phyloP scores from a whole-genome alignment of 2,113 vertebrate genomes.

The Prunella himalayana region DNA sequence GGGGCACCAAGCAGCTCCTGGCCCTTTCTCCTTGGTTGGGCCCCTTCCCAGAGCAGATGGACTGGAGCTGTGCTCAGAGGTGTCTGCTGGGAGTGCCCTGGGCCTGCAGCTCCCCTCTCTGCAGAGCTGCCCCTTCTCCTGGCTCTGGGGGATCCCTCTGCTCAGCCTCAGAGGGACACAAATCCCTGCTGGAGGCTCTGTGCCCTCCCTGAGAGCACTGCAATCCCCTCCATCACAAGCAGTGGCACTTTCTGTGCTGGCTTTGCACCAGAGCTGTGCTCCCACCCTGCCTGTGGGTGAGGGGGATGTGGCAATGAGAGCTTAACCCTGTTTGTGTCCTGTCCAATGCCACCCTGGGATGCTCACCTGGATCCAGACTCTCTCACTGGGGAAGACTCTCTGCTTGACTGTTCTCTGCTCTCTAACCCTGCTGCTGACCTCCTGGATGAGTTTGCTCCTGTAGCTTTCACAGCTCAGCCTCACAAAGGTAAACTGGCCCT shows the following conservation, averaged over 20 bases:
- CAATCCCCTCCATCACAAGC: background rate
- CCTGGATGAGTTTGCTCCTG: constrained; percentile 89
- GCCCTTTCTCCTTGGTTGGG: background rate
- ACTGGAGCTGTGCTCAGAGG: background rate
- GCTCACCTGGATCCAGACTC: constrained; percentile 79
- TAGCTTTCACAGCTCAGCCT: constrained; percentile 81
- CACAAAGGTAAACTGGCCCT: constrained; percentile 82
- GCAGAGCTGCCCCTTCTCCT: background rate
- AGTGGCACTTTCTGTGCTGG: background rate
- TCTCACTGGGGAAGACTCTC: constrained; percentile 86
- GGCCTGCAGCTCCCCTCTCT: background rate
- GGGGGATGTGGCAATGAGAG: background rate
- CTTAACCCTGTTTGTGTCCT: constrained; percentile 54
- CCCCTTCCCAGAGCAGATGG: background rate
- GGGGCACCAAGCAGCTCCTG: accelerated
- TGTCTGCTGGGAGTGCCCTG: background rate
- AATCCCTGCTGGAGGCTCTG: background rate
- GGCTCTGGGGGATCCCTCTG: background rate
- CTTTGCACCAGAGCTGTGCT: background rate
- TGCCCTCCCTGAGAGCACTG: background rate
- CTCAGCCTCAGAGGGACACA: background rate
- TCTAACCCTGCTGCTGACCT: constrained; percentile 85
- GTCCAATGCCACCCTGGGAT: constrained; percentile 53
- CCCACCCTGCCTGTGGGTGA: accelerated
- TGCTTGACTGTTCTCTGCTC: constrained; percentile 89